A percentile compares a stretch with the other conserved stretches of the same genome.
phyloP scores from a whole-genome alignment of 2,888 invertebrate species.

The Mimumesa dahlbomi region DNA sequence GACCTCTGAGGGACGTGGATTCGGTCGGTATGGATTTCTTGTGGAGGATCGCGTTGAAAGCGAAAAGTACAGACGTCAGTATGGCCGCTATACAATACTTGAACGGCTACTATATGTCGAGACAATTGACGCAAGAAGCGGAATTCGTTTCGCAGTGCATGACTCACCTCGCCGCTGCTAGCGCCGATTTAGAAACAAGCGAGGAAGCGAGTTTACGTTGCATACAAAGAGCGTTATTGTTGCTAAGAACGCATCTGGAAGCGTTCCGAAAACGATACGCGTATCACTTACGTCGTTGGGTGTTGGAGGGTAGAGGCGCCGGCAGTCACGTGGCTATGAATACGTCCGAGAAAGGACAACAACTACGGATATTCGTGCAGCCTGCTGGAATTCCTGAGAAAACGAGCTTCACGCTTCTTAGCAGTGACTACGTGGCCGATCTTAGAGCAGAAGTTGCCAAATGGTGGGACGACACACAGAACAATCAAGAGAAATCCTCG shows the following conservation, averaged over 20 bases:
- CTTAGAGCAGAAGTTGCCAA: conserved; percentile 96
- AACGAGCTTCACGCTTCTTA: conserved; percentile 89
- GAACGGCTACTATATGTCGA: conserved; percentile 96
- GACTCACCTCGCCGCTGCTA: conserved; percentile 93
- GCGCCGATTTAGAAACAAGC: conserved; percentile 84
- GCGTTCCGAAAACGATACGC: conserved; percentile 94
- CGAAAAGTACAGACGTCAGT: conserved; percentile 95
- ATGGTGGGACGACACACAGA: conserved; percentile 90
- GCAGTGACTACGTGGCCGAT: conserved; percentile 94
- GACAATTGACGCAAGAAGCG: conserved; percentile 93
- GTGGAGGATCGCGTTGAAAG: conserved; percentile 95
- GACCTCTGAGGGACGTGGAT: conserved; percentile 81
- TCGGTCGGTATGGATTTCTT: conserved; percentile 94
- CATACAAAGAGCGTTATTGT: conserved; percentile 92
- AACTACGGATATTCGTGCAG: conserved; percentile 90
- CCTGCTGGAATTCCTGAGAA: conserved; percentile 94
- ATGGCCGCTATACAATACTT: conserved; percentile 97
- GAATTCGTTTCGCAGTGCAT: conserved; percentile 97
- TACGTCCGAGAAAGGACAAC: conserved; percentile 83
- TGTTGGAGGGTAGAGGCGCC: conserved; percentile 89
- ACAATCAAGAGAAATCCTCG: conserved; percentile 68
- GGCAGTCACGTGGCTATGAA: conserved; percentile 88
- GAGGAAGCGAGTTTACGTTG: conserved; percentile 91
- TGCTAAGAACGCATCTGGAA: conserved; percentile 95
- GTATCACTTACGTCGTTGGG: conserved; percentile 94